phyloP scores from a whole-genome alignment of 1,140 invertebrate genomes.

The Octopus bimaculoides region DNA sequence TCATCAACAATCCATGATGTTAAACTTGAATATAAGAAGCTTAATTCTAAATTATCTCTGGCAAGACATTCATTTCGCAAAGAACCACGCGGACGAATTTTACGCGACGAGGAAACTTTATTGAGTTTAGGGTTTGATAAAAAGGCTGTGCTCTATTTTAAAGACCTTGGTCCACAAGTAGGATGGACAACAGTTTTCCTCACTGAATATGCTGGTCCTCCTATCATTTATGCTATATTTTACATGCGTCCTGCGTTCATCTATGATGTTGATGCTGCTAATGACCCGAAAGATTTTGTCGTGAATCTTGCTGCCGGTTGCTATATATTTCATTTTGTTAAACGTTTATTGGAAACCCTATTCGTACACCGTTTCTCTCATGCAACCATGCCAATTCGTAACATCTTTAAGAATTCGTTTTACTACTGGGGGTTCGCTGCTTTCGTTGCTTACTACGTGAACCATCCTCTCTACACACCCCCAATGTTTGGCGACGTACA shows the following conservation, averaged over 20 bases:
- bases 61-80: too few relatives aligned
- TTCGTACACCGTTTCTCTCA: conserved; percentile 99
- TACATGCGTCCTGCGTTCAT: conserved; percentile 86
- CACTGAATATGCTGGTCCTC: conserved; percentile 92
- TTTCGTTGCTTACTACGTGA: conserved; percentile 95
- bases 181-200: conserved; percentile 97
- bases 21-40: too few relatives aligned
- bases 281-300: conserved; percentile 57
- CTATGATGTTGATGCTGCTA: conserved; percentile 70
- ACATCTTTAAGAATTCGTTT: conserved; percentile 94
- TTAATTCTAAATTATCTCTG: too few relatives aligned
- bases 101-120: conserved; percentile 53
- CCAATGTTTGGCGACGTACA: conserved; percentile 39
- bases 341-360: conserved; percentile 91
- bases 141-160: conserved; percentile 55
- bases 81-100: conserved; percentile 42
- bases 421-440: conserved; percentile 99
- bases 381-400: conserved; percentile 93
- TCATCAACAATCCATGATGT: too few relatives aligned
- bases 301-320: conserved; percentile 73
- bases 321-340: conserved; percentile 89
- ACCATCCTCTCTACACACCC: conserved; percentile 91
- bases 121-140: conserved; percentile 46
- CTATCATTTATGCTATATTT: conserved; percentile 87
- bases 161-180: conserved; percentile 95